Base-by-base conservation (phyloP, 2,888 invertebrate species). In the Clitarchus hookeri region DNA sequence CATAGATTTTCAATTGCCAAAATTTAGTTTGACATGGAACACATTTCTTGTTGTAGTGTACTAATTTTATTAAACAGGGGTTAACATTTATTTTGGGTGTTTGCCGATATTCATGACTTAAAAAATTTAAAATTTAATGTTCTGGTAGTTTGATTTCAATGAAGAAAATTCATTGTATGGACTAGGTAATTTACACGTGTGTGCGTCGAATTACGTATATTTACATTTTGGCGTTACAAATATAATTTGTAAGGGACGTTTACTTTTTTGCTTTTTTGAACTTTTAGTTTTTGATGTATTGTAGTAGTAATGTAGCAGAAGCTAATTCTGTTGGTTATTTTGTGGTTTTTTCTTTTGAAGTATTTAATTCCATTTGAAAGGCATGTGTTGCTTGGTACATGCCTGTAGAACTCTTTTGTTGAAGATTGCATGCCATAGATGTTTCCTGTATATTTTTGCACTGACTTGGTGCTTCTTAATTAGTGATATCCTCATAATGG, bases 371-470 rank as follows among this genome's bases (percentile, higher is more conserved):
- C n/a, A 23, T 65, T 65, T 65, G 65, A 23, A 65, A 65, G 65
- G 65, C 65, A 65, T 65, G 65, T 65, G 65, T 23, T 65, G 65
- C 65, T 23, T 65, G 53, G 65, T 65, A 65, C 65, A 65, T n/a
- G n/a, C 65, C 23, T 23, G 65, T 65, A 65, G 65, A 65, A 8
- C n/a, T 65, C 65, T 48, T 48, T 65, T 11, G 65, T 65, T 65
- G 65, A 65, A 48, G 23, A n/a, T 19, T 16, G 65, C 65, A 65
- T 65, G 65, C 65, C 3, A 9, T 65, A 65, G 65, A 11, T 65
- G 11, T 65, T 48, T 48, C 48, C 48, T 48, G 8, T 48, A 48
- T 48, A 48, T 48, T 11, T 36, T 48, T 13, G 48, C 8, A 23
- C 8, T 65, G 65, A 65, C 16, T 65, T 65, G 65, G 65, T 65